These are phyloP conservation scores for Bagarius yarrelli DNA, from an alignment of 2,113 vertebrate genomes.

Conservation along the genomic window DNA sequence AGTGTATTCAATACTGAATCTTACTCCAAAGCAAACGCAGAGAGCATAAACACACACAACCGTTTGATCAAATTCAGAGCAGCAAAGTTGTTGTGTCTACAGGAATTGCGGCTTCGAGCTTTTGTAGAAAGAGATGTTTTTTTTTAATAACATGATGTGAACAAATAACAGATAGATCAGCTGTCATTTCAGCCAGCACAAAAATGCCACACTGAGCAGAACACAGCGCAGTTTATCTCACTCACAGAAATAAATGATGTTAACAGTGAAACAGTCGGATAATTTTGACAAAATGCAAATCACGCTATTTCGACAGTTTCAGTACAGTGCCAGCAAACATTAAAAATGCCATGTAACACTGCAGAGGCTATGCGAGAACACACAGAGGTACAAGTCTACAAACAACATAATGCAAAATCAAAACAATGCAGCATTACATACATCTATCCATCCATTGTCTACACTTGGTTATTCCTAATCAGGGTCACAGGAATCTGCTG, in stretches of 20 bases:
- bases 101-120: constrained; percentile 22
- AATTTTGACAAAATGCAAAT: not conserved
- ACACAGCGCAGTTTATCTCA: not conserved
- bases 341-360: not conserved
- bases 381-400: not conserved
- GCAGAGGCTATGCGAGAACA: not conserved
- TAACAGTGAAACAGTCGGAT: not conserved
- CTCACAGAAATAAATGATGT: not conserved
- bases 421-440: too few relatives aligned
- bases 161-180: constrained; percentile 24
- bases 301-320: not conserved
- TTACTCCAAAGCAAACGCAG: not conserved
- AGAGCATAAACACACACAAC: not conserved
- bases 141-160: constrained; percentile 27
- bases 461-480: too few relatives aligned
- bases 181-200: constrained; percentile 35
- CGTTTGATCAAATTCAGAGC: not conserved
- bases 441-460: too few relatives aligned
- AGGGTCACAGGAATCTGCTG: too few relatives aligned
- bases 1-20: not conserved
- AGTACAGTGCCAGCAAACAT: not conserved
- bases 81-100: constrained; percentile 25
- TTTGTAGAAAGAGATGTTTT: constrained; percentile 32
- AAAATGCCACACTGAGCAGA: constrained; percentile 36
- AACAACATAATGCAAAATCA: too few relatives aligned